Conservation (phyloP, 2,113 vertebrate genomes). For the Oxyruncus cristatus region DNA sequence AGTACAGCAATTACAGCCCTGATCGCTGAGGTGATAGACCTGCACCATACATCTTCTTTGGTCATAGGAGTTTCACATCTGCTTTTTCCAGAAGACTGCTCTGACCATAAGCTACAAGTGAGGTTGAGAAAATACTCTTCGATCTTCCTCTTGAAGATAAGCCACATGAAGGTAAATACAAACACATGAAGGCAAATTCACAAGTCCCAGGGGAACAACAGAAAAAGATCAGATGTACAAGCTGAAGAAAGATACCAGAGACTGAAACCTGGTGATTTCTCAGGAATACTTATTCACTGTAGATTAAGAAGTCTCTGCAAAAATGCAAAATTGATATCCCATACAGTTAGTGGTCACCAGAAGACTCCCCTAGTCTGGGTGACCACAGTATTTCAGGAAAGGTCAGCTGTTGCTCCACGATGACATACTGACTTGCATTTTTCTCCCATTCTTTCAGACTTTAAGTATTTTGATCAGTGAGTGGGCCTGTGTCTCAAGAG, state of each 20-base stretch:
- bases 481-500: background rate
- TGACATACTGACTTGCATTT: background rate
- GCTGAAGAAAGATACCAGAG: background rate
- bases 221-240: background rate
- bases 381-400: background rate
- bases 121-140: background rate
- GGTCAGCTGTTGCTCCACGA: background rate
- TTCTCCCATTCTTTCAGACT: background rate
- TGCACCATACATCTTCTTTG: background rate
- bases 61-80: background rate
- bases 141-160: background rate
- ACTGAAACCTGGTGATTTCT: background rate
- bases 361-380: background rate
- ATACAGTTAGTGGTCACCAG: background rate
- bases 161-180: background rate
- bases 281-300: background rate
- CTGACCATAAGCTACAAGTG: background rate
- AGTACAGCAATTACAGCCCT: accelerated
- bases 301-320: background rate
- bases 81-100: background rate
- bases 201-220: background rate
- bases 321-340: background rate
- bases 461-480: background rate
- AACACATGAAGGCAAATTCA: background rate
- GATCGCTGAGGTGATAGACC: background rate